These are phyloP conservation scores for Schizotus pectinicornis DNA, from an alignment of 2,888 invertebrate genomes.

Conservation along the genomic window DNA sequence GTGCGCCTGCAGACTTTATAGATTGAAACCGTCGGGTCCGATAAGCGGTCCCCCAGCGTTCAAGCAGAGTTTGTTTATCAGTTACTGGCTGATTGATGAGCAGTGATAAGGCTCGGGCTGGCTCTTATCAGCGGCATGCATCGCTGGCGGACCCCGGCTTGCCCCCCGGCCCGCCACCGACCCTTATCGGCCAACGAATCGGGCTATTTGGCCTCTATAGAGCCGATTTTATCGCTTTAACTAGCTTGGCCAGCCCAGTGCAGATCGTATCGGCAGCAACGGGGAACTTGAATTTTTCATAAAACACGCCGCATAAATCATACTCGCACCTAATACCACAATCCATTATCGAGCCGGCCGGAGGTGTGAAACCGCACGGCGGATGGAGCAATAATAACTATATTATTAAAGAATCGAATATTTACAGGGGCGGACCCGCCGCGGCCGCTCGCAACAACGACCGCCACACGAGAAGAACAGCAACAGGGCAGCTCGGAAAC, in stretches of 20 bases:
- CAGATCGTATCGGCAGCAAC: slow-evolving; percentile 60
- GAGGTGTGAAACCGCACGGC: slow-evolving; percentile 23
- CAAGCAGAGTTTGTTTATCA: slow-evolving; percentile 59
- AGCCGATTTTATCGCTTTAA: slow-evolving; percentile 64
- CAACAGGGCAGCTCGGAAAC: too few species aligned
- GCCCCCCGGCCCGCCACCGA: slow-evolving; percentile 44
- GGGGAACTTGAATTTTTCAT: slow-evolving; percentile 50
- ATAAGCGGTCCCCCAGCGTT: slow-evolving; percentile 60
- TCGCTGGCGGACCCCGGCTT: slow-evolving; percentile 46
- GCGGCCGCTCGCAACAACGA: too few species aligned
- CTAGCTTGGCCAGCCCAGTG: slow-evolving; percentile 62
- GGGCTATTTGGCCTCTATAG: slow-evolving; percentile 59
- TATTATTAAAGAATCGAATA: slow-evolving; percentile 19
- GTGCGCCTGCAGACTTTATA: slow-evolving; percentile 53
- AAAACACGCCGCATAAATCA: slow-evolving; percentile 51
- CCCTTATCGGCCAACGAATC: slow-evolving; percentile 55
- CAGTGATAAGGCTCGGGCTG: slow-evolving; percentile 57
- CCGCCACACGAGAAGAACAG: too few species aligned
- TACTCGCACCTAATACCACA: slow-evolving; percentile 46
- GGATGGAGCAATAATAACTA: slow-evolving; percentile 15
- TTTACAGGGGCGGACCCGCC: slow-evolving; percentile 2
- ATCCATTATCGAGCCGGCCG: slow-evolving; percentile 23
- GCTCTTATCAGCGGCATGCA: slow-evolving; percentile 59
- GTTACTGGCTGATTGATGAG: slow-evolving; percentile 59
- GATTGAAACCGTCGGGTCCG: slow-evolving; percentile 64